A percentile compares a stretch with the other conserved stretches of the same genome.
phyloP scores from a whole-genome alignment of 2,113 vertebrate genomes.

The Alosa alosa region DNA sequence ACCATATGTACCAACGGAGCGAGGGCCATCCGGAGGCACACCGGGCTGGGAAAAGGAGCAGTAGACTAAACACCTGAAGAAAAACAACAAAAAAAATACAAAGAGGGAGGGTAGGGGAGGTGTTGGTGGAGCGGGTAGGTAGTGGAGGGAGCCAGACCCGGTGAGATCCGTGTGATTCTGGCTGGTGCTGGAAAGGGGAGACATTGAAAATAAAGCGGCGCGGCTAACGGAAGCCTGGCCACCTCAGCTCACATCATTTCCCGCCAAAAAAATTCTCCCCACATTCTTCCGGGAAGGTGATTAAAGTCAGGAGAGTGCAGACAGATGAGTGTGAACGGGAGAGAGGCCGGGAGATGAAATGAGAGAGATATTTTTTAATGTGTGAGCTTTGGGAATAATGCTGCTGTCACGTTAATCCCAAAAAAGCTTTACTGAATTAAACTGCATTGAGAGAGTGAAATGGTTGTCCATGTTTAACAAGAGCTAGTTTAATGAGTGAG shows the following conservation, averaged over 20 bases:
- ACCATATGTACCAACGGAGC: constrained; percentile 49
- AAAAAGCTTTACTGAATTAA: too few species aligned
- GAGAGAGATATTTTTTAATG: not conserved
- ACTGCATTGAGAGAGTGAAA: not conserved
- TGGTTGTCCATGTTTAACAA: not conserved
- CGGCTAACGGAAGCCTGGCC: constrained; percentile 54
- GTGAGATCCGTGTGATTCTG: constrained; percentile 63
- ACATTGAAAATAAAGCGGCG: constrained; percentile 67
- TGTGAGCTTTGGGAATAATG: too few species aligned
- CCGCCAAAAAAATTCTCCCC: constrained; percentile 43
- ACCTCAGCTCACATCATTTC: not conserved
- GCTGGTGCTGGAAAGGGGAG: constrained; percentile 63
- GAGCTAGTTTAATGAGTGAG: not conserved
- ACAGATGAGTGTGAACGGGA: constrained; percentile 18
- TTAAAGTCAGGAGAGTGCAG: constrained; percentile 52
- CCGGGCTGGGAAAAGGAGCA: constrained; percentile 65
- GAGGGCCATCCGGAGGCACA: constrained; percentile 31
- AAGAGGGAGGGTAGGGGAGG: constrained; percentile 37
- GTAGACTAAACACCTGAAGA: constrained; percentile 71
- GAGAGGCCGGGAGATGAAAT: not conserved
- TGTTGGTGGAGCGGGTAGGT: not conserved
- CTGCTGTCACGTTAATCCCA: too few species aligned
- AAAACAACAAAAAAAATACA: constrained; percentile 23
- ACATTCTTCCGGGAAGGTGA: constrained; percentile 60
- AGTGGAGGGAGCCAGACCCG: not conserved